phyloP scores from a whole-genome alignment of 2,797 vertebrate species.

The Danio aesculapii region DNA sequence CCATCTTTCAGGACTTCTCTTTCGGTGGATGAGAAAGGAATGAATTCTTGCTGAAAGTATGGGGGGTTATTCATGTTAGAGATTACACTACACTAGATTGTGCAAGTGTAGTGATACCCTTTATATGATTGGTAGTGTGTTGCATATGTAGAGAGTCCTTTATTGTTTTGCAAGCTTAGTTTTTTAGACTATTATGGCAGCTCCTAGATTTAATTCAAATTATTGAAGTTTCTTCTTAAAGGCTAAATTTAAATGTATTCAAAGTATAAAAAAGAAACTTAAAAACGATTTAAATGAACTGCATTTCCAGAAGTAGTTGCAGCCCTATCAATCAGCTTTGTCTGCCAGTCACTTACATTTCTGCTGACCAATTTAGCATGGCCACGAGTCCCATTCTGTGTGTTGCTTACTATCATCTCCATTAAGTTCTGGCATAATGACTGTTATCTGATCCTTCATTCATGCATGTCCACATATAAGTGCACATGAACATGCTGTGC shows the following conservation, averaged over 20 bases:
- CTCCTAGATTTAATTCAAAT: not conserved
- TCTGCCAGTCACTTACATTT: conserved; percentile 25
- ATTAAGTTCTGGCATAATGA: conserved; percentile 62
- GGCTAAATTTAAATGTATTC: not conserved
- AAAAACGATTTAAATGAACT: not conserved
- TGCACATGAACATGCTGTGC: conserved; percentile 55
- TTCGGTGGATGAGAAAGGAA: not conserved
- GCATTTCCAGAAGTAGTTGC: conserved; percentile 18
- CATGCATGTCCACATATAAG: conserved; percentile 72
- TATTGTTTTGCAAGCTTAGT: not conserved
- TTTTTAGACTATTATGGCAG: not conserved
- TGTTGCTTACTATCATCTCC: conserved; percentile 74
- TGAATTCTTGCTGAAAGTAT: not conserved
- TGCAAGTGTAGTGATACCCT: not conserved
- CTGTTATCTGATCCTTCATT: conserved; percentile 56
- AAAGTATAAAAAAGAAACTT: not conserved
- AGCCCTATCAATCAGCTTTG: conserved; percentile 48
- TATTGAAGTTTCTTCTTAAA: not conserved
- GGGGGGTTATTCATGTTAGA: not conserved
- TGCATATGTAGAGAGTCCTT: not conserved
- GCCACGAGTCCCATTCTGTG: conserved; percentile 68
- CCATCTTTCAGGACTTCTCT: not conserved
- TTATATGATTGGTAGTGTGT: not conserved
- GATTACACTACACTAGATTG: not conserved
- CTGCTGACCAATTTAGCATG: conserved; percentile 72